Base-by-base conservation (phyloP, 2,113 vertebrate species). In the Seriola rivoliana region DNA sequence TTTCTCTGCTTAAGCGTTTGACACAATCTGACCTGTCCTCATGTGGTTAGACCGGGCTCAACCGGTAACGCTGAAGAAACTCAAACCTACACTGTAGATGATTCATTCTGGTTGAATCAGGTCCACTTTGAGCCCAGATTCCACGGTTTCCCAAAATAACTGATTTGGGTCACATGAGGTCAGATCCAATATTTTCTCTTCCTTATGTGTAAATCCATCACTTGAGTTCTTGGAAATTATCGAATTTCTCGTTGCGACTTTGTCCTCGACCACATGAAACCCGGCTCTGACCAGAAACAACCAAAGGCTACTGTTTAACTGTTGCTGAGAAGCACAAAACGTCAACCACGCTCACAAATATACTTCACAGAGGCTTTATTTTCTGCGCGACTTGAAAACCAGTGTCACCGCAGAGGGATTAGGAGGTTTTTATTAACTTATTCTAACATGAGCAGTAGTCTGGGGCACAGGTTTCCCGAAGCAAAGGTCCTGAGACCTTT, bases 141-240 rank as follows among this genome's bases (percentile, higher is more conserved):
- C 71, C 80, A 38, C 25, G 0, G 55, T 69, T 85, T 81, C 66
- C 69, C 59, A 78, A 78, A 82, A 88, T 80, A 82, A 25, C 38
- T 38, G 0, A 44, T 65, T 13, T 58, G n/a, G 71, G 84, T 85
- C 82, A 80, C 48, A 69, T 8, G 42, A 85, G 84, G 80, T 82
- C 77, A 81, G 57, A 57, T 85, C 8, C 59, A 70, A 68, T 78
- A 21, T 71, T 82, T 17, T 74, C 75, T n/a, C 68, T 73, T 71
- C 77, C 46, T 74, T 52, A 63, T 50, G 88, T 85, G 81, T 78
- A 88, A 89, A 90, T 89, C 84, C 79, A 79, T 32, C 75, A 81
- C 54, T 81, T 32, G 34, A 88, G 81, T 88, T 84, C 55, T 71
- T 71, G 66, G 72, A 88, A 88, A 86, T 86, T 64, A 87, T 90